Base-by-base conservation (phyloP, 2,888 invertebrate species). In the Phorcus lineatus region DNA sequence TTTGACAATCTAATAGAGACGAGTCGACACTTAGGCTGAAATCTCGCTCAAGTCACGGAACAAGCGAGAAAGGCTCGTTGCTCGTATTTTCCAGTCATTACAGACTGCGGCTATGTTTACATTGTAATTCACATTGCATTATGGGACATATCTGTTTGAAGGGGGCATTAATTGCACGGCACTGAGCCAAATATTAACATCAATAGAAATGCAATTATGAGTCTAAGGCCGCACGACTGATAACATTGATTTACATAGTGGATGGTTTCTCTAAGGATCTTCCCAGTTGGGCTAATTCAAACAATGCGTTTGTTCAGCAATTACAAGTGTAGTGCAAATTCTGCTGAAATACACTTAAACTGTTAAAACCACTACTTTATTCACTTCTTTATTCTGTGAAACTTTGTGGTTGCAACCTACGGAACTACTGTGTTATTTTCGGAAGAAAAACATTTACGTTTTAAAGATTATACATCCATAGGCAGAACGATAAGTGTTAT, bases 151-250 rank as follows among this genome's bases (percentile, higher is more conserved):
- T 62, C 62, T 62, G 62, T 62, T 62, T 62, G 62, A 62, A 62
- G 62, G 62, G 62, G 62, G 62, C 24, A 28, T 62, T 62, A 62
- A 62, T 62, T 62, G 62, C 62, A 62, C 62, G 62, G 62, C 62
- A 62, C 62, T 62, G 77, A 52, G 62, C 70, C 82, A 82, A 82
- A 82, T 80, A 81, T 80, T 80, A 62, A 53, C 79, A 79, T 79
- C 75, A 78, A 78, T 76, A 70, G 55, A 47, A 67, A 57, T 77
- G 80, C 74, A 74, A 80, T 80, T 77, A 80, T 77, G 62, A 28
- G 62, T 62, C 17, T 11, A 28, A 24, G 62, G 62, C 28, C 57
- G 24, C 24, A 28, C 62, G 24, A 13, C 62, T 62, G 28, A 62
- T 13, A 17, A 7, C 28, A 62, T 62, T 24, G 62, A 62, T 62